phyloP scores from a whole-genome alignment of 2,797 vertebrate species.

The Urocyon cinereoargenteus region DNA sequence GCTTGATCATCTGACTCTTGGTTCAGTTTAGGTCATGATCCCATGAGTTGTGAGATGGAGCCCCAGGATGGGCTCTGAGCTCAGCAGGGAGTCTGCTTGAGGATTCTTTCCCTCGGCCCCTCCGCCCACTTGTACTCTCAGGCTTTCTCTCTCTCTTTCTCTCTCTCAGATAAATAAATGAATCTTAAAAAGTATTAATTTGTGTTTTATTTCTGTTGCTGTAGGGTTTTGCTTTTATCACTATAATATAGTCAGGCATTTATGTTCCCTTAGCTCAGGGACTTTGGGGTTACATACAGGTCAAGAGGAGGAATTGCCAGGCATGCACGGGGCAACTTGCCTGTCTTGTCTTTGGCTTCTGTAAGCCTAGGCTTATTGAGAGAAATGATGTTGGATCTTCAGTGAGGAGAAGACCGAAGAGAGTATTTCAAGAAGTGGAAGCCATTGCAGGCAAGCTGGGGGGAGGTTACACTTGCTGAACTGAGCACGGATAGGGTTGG shows the following conservation, averaged over 20 bases:
- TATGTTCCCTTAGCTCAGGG: neutral
- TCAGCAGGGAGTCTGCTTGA: neutral
- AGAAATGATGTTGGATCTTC: neutral
- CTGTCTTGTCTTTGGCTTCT: neutral
- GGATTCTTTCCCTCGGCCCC: neutral
- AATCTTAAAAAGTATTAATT: neutral
- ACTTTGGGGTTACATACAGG: neutral
- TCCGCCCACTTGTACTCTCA: neutral
- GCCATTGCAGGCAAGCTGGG: neutral
- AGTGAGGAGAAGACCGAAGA: neutral
- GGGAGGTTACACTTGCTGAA: neutral
- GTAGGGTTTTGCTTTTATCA: constrained; percentile 12
- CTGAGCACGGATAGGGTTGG: neutral
- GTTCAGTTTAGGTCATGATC: neutral
- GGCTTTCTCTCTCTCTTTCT: neutral
- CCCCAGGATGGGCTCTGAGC: neutral
- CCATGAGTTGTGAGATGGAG: neutral
- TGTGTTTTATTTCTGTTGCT: constrained; percentile 5
- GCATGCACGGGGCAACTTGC: neutral
- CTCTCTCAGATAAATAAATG: neutral
- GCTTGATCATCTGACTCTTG: neutral
- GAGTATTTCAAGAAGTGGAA: neutral
- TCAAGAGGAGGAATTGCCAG: neutral
- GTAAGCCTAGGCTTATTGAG: neutral
- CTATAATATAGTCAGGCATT: neutral